phyloP scores from a whole-genome alignment of 2,888 invertebrate genomes.

The Parnassius orleans region DNA sequence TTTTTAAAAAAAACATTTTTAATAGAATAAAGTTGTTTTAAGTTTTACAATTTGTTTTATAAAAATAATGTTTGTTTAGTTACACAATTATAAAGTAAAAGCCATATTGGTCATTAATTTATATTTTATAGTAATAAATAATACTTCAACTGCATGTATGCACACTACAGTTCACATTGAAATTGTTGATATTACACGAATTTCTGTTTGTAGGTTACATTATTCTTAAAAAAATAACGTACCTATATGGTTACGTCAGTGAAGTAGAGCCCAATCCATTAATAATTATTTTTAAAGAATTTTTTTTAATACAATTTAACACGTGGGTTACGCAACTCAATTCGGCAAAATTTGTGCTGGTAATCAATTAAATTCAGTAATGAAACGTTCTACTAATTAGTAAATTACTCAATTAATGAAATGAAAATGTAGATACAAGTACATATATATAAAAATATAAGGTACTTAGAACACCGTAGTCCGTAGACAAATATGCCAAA shows the following conservation, averaged over 20 bases:
- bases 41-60: too few relatives aligned
- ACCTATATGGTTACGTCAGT: conserved; percentile 5
- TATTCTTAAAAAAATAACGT: conserved; percentile 9
- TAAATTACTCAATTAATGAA: too few relatives aligned
- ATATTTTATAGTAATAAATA: too few relatives aligned
- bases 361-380: too few relatives aligned
- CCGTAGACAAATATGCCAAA: too few relatives aligned
- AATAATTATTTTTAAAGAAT: conserved; percentile 10
- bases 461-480: too few relatives aligned
- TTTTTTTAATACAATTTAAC: conserved; percentile 7
- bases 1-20: too few relatives aligned
- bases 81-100: not conserved
- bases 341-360: not conserved
- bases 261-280: conserved; percentile 13
- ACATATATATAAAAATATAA: too few relatives aligned
- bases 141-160: not conserved
- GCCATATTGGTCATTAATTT: not conserved
- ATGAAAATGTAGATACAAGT: too few relatives aligned
- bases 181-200: conserved; percentile 23
- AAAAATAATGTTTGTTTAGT: not conserved
- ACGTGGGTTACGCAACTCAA: conserved; percentile 13
- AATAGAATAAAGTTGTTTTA: too few relatives aligned
- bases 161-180: conserved; percentile 17
- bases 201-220: conserved; percentile 13
- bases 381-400: too few relatives aligned